Conservation (phyloP, 2,888 invertebrate species). For the Lochmaea capreae region DNA sequence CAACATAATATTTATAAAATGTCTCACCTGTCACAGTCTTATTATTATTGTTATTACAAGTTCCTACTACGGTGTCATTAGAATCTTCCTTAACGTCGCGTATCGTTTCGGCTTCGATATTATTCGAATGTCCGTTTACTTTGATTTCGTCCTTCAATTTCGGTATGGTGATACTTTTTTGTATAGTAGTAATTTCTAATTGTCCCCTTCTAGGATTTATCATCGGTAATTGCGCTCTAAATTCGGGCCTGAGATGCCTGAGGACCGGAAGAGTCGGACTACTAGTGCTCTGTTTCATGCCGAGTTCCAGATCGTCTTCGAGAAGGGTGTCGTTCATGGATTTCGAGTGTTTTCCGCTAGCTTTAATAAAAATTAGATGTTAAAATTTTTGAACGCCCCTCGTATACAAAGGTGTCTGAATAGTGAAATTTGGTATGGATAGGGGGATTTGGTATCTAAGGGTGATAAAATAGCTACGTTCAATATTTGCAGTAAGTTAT, state of each 20-base stretch:
- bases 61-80: constrained; percentile 33
- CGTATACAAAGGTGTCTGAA: no score
- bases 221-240: constrained; percentile 84
- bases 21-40: constrained; percentile 44
- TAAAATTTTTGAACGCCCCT: no score
- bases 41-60: constrained; percentile 1
- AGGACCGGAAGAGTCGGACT: constrained; percentile 78
- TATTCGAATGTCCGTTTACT: constrained; percentile 57
- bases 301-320: constrained; percentile 57
- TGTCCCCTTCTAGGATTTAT: constrained; percentile 65
- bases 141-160: constrained; percentile 58
- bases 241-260: constrained; percentile 86
- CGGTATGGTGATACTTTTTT: constrained; percentile 62
- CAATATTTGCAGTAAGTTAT: no score
- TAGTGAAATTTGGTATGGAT: no score
- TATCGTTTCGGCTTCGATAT: constrained; percentile 49
- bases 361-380: not conserved
- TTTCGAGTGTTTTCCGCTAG: constrained; percentile 53
- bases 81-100: constrained; percentile 37
- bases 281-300: constrained; percentile 62
- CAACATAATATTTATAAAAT: not conserved
- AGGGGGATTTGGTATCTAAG: no score
- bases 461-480: no score
- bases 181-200: constrained; percentile 50
- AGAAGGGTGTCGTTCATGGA: constrained; percentile 55